These are phyloP conservation scores for Elephantulus edwardii DNA, from an alignment of 2,113 vertebrate species.

Conservation along the genomic window DNA sequence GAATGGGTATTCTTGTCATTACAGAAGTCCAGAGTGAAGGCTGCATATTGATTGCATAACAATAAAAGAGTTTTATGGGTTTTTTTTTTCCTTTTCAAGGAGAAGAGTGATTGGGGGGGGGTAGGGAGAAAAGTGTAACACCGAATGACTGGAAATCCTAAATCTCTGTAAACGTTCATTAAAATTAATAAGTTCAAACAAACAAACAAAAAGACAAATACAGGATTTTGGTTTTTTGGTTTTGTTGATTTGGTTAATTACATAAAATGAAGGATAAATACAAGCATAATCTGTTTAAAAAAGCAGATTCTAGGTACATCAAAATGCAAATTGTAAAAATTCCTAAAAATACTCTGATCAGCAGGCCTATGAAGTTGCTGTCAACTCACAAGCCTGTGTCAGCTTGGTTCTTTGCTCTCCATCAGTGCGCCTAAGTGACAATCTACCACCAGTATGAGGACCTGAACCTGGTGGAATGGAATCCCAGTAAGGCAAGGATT, in stretches of 20 bases:
- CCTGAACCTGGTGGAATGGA: slow-evolving; percentile 28
- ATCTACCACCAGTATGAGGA: background rate
- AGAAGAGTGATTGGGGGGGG: too few species aligned
- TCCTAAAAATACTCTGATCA: slow-evolving; percentile 54
- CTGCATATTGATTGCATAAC: too few species aligned
- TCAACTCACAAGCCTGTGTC: background rate
- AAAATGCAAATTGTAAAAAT: slow-evolving; percentile 75
- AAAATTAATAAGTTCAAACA: too few species aligned
- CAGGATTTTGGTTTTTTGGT: slow-evolving; percentile 69
- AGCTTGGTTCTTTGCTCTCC: slow-evolving; percentile 34
- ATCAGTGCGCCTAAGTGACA: background rate
- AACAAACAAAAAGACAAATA: too few species aligned
- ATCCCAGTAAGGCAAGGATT: slow-evolving; percentile 30
- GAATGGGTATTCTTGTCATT: too few species aligned
- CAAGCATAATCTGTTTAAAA: slow-evolving; percentile 74
- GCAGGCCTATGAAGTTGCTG: slow-evolving; percentile 51
- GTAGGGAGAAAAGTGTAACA: too few species aligned
- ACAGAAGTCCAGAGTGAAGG: too few species aligned
- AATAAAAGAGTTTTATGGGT: too few species aligned
- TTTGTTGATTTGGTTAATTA: slow-evolving; percentile 80
- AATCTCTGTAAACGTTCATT: too few species aligned
- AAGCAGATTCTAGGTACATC: slow-evolving; percentile 73
- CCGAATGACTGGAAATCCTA: too few species aligned
- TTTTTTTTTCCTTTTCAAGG: too few species aligned
- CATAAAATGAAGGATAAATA: slow-evolving; percentile 82